phyloP scores from a whole-genome alignment of 2,888 invertebrate genomes.

The Cantharis flavilabris region DNA sequence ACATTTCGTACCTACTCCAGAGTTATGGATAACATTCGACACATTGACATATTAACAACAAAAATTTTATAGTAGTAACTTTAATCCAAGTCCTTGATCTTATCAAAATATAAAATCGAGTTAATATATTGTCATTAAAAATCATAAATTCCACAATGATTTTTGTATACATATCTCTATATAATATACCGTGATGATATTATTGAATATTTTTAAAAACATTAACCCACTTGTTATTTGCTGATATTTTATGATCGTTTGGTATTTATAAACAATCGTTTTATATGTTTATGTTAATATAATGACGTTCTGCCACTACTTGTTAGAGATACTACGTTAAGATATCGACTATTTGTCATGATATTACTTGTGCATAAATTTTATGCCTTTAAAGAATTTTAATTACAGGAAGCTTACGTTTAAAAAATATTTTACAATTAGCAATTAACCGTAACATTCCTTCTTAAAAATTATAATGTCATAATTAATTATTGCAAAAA shows the following conservation, averaged over 20 bases:
- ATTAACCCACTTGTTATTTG: not conserved
- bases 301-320: slow-evolving; percentile 5
- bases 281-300: slow-evolving; percentile 1
- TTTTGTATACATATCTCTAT: not conserved
- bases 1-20: not conserved
- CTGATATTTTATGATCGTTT: not conserved
- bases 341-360: not conserved
- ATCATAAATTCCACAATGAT: not conserved
- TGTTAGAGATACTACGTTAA: not conserved
- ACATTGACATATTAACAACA: not conserved
- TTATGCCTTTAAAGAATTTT: not conserved
- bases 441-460: not conserved
- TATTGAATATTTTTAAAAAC: not conserved
- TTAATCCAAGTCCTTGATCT: not conserved
- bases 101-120: not conserved
- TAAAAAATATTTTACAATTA: not conserved
- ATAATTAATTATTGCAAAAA: not conserved
- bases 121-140: not conserved
- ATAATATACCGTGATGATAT: too few species aligned
- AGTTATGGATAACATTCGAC: not conserved
- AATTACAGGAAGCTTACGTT: not conserved
- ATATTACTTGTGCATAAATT: not conserved
- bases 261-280: not conserved
- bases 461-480: not conserved
- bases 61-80: not conserved